Conservation (phyloP, 2,888 invertebrate species). For the Prionchulus punctatus region DNA sequence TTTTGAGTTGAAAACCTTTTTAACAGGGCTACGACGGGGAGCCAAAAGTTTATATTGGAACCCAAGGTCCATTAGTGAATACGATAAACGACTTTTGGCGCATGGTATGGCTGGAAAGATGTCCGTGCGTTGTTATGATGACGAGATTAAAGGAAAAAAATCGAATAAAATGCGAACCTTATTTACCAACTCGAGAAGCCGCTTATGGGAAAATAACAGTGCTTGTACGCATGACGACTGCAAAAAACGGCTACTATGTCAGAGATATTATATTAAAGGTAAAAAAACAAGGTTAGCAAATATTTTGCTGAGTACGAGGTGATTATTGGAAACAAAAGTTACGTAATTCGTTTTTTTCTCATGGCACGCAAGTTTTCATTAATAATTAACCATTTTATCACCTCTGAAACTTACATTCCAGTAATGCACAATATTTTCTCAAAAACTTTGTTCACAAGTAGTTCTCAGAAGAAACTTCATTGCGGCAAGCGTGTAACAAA, state of each 20-base stretch:
- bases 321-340: no score
- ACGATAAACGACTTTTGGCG: constrained; percentile 79
- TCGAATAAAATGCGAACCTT: constrained; percentile 61
- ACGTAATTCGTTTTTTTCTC: no score
- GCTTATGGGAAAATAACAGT: constrained; percentile 41
- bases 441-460: no score
- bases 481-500: no score
- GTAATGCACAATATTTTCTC: no score
- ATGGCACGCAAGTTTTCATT: no score
- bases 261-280: constrained; percentile 43
- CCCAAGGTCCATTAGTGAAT: constrained; percentile 75
- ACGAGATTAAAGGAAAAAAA: constrained; percentile 69
- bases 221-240: constrained; percentile 38
- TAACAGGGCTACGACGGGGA: constrained; percentile 81
- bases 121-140: constrained; percentile 62
- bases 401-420: no score
- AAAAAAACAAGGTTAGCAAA: constrained; percentile 11
- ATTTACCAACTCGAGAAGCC: constrained; percentile 48
- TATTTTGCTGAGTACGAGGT: no score
- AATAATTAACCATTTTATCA: no score
- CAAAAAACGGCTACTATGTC: constrained; percentile 43
- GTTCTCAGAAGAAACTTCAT: no score
- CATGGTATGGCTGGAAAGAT: constrained; percentile 53
- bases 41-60: constrained; percentile 68
- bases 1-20: no score